Evolutionary conservation across 2,888 invertebrate species (phyloP).

Genomic region (Heliconius cydno): DNA sequence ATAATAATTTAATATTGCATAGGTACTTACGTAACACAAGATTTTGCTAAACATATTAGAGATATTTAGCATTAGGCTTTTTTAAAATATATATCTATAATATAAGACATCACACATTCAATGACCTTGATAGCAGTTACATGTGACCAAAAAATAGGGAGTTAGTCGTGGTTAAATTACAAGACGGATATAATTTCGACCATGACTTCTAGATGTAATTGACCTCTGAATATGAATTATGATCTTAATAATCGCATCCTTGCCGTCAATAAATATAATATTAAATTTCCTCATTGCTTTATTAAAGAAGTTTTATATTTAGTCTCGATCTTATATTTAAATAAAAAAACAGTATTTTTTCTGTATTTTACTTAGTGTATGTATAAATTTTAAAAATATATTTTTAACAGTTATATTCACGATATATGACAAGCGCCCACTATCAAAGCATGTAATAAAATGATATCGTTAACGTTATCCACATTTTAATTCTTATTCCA

Average conservation of each 20-base stretch:
- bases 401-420: background rate
- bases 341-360: too few species aligned
- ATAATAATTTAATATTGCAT: background rate
- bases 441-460: conserved; percentile 6
- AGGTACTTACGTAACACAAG: background rate
- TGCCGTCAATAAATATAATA: background rate
- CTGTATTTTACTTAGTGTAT: too few species aligned
- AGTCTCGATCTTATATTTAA: too few species aligned
- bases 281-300: background rate
- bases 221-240: conserved; percentile 9
- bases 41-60: too few species aligned
- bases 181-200: conserved; percentile 5
- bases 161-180: conserved; percentile 5
- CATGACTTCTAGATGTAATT: conserved; percentile 23
- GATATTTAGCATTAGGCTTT: background rate
- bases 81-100: background rate
- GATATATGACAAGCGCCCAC: background rate
- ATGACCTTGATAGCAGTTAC: background rate
- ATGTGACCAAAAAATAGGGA: background rate
- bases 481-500: background rate
- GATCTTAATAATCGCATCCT: background rate
- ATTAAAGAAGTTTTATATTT: too few species aligned
- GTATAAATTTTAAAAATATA: background rate
- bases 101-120: background rate
- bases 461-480: background rate